Base-by-base conservation (phyloP, 2,888 invertebrate species). In the Sinopyrophorus schimmeli region DNA sequence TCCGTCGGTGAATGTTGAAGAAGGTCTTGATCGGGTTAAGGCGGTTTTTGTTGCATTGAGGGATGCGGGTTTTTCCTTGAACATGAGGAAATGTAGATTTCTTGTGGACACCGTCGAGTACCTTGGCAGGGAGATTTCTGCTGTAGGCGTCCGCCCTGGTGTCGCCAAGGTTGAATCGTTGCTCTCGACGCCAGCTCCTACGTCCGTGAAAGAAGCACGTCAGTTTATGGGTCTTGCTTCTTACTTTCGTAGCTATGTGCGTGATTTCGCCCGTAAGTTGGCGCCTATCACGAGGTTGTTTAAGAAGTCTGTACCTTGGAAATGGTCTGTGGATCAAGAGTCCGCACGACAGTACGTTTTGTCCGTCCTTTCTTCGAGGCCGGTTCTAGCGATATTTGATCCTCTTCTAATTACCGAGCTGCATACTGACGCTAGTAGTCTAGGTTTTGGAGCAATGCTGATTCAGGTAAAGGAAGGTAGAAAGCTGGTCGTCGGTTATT, bases 51-150 rank as follows among this genome's bases (percentile, higher is more conserved):
- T 9, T 1, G 6, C n/a, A 5, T 15, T 37, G 3, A 12, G 6
- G 3, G 5, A n/a, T 2, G 21, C 5, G 3, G 47, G 53, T 23
- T 54, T 56, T 23, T 27, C 34, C 5, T n/a, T 57, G 3, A 57
- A 55, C 14, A 5, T 47, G 3, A 18, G 10, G 1, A 57, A 57
- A 44, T 53, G 53, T 18, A 39, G 38, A 3, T 57, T 50, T 35
- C 30, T 55, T 1, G 40, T 43, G 30, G 34, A 9, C 1, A n/a
- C 23, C 20, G 18, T 55, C 4, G 44, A 51, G 3, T 57, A 35
- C 23, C 37, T 55, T 0, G 57, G 51, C 14, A 44, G 39, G 6
- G 10, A 35, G 12, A 27, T 56, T 20, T 20, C 18, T 1, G 18
- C 23, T 5, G 46, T 37, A 5, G 21, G 37, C 23, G 24, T 58